Percentiles rank a stretch among this genome's conserved stretches.
Conservation (phyloP, 1,140 invertebrate genomes). For the Drosophila triauraria region DNA sequence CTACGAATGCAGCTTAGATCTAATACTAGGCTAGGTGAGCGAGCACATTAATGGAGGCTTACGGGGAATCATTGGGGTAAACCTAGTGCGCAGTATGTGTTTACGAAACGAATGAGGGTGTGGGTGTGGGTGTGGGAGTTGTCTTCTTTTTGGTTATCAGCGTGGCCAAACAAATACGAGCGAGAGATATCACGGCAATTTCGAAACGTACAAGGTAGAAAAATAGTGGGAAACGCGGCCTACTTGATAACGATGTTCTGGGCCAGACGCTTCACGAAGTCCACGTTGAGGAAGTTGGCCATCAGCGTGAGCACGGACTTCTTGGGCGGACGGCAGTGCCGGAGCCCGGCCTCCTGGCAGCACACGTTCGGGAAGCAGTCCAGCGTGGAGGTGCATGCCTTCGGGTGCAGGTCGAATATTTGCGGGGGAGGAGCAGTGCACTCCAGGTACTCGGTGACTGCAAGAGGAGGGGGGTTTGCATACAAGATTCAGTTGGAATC, state of each 20-base stretch:
- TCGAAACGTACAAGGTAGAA: constrained; percentile 27
- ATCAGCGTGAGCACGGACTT: constrained; percentile 88
- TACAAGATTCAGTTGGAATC: background rate
- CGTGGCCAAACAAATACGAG: constrained; percentile 32
- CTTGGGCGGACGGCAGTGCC: constrained; percentile 89
- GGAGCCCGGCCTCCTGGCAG: constrained; percentile 89
- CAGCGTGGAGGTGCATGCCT: constrained; percentile 88
- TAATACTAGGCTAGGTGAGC: constrained; percentile 42
- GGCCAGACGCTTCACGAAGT: constrained; percentile 79
- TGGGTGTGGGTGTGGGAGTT: constrained; percentile 5
- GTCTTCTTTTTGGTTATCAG: constrained; percentile 53
- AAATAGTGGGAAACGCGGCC: constrained; percentile 29
- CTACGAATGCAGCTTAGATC: constrained; percentile 39
- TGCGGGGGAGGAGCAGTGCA: constrained; percentile 89
- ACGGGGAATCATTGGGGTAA: constrained; percentile 11
- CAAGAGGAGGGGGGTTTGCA: constrained; percentile 25
- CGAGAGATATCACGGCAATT: constrained; percentile 61
- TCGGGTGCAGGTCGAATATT: constrained; percentile 88
- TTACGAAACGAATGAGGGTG: constrained; percentile 8
- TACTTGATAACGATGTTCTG: constrained; percentile 84
- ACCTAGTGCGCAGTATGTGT: constrained; percentile 32
- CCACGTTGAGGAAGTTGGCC: constrained; percentile 86
- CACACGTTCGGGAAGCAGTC: constrained; percentile 92
- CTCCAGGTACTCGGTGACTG: constrained; percentile 88
- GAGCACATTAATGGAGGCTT: constrained; percentile 22